These are phyloP conservation scores for Microdon myrmicae DNA, from an alignment of 2,888 invertebrate genomes.

Conservation along the genomic window DNA sequence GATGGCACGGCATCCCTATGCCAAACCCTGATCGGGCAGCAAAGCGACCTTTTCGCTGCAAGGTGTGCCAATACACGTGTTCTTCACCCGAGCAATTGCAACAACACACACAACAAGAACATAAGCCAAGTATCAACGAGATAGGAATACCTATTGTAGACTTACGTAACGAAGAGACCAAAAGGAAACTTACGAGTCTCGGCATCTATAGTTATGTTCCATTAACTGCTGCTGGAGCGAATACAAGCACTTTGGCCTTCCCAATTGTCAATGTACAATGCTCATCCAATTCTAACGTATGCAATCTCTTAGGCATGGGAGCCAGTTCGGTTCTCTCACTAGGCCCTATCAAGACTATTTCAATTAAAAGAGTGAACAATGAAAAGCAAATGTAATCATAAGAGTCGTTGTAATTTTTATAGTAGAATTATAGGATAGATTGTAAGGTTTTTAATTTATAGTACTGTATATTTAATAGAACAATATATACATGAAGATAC, in stretches of 20 bases:
- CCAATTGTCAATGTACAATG: conserved; percentile 77
- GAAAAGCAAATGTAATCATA: conserved; percentile 24
- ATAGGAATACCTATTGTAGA: conserved; percentile 80
- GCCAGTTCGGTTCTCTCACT: conserved; percentile 77
- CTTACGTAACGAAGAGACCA: conserved; percentile 74
- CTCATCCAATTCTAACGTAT: conserved; percentile 71
- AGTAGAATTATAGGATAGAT: too few relatives aligned
- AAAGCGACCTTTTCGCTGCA: conserved; percentile 70
- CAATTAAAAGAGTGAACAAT: conserved; percentile 53
- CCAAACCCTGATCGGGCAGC: conserved; percentile 24
- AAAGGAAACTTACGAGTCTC: conserved; percentile 73
- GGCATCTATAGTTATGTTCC: conserved; percentile 82
- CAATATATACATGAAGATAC: too few relatives aligned
- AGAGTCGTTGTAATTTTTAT: too few relatives aligned
- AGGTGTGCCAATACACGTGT: conserved; percentile 78
- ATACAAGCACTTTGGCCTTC: conserved; percentile 74
- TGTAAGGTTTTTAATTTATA: too few relatives aligned
- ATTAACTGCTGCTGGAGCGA: conserved; percentile 71
- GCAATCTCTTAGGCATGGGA: conserved; percentile 73
- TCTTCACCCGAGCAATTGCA: conserved; percentile 71
- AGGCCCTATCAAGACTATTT: conserved; percentile 75
- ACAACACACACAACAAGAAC: conserved; percentile 74
- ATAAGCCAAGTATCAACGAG: conserved; percentile 71
- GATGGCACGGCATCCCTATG: conserved; percentile 51
- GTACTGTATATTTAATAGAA: too few relatives aligned